Conservation (phyloP, 2,888 invertebrate species). For the Mycalesis mineus region DNA sequence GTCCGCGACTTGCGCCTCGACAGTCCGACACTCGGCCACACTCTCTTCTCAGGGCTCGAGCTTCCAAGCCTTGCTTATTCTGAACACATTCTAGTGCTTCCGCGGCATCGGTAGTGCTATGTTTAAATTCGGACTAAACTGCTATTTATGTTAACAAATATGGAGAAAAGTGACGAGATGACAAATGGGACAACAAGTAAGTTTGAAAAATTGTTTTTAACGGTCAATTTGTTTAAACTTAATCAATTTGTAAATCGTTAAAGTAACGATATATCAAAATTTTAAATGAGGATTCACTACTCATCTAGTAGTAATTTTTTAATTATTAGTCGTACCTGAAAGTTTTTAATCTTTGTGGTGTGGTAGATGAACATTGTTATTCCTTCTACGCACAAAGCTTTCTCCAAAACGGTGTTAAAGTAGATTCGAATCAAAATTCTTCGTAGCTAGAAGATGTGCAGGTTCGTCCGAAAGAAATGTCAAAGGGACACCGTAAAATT, state of each 20-base stretch:
- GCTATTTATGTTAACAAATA: conserved; percentile 19
- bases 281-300: too few species aligned
- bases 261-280: background rate
- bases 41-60: conserved; percentile 52
- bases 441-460: conserved; percentile 37
- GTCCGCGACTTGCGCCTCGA: conserved; percentile 39
- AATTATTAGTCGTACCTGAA: too few species aligned
- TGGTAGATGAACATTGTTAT: background rate
- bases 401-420: background rate
- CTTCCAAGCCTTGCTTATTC: conserved; percentile 40
- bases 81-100: conserved; percentile 59
- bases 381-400: background rate
- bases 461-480: conserved; percentile 64
- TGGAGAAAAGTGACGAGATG: conserved; percentile 43
- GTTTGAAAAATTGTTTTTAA: conserved; percentile 26
- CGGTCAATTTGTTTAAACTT: background rate
- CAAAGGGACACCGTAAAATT: conserved; percentile 59
- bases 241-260: background rate
- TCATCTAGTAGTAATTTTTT: too few species aligned
- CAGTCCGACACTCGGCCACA: conserved; percentile 44
- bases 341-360: background rate
- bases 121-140: conserved; percentile 38
- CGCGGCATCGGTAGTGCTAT: conserved; percentile 49
- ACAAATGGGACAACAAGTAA: conserved; percentile 41
- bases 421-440: conserved; percentile 8